These are phyloP conservation scores for Drosophila ficusphila DNA, from an alignment of 1,140 invertebrate species.

Conservation along the genomic window DNA sequence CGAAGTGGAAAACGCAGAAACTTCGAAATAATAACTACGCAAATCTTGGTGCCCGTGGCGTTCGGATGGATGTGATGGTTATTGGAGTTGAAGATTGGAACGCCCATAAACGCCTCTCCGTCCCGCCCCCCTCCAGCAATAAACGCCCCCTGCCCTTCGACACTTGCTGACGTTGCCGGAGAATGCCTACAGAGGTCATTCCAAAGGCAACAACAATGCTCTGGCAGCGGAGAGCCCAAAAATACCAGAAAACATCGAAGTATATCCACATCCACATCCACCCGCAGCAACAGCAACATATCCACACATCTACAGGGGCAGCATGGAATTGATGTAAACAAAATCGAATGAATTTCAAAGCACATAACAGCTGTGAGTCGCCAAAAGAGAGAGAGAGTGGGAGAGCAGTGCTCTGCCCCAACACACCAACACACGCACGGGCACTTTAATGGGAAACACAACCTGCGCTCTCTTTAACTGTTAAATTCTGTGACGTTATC, in stretches of 20 bases:
- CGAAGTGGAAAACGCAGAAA: conserved; percentile 15
- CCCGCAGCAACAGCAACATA: conserved; percentile 15
- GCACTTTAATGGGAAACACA: too few relatives aligned
- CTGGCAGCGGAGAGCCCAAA: conserved; percentile 20
- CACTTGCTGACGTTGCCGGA: conserved; percentile 29
- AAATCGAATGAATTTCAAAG: conserved; percentile 58
- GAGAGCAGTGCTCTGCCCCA: conserved; percentile 10
- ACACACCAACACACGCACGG: not conserved
- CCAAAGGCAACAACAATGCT: conserved; percentile 79
- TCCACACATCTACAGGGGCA: conserved; percentile 27
- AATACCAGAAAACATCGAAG: conserved; percentile 36
- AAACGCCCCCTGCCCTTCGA: not conserved
- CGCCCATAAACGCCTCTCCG: conserved; percentile 34
- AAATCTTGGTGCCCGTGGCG: conserved; percentile 55
- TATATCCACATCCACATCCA: conserved; percentile 32
- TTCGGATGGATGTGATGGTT: conserved; percentile 47
- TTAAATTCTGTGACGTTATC: conserved; percentile 68
- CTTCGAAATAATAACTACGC: conserved; percentile 38
- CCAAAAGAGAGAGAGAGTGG: conserved; percentile 14
- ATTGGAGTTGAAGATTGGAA: conserved; percentile 55
- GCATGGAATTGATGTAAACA: conserved; percentile 67
- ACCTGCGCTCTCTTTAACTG: conserved; percentile 63
- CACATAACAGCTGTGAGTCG: conserved; percentile 63
- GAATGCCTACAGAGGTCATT: conserved; percentile 82
- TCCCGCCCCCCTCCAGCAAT: not conserved